A percentile compares a stretch with the other conserved stretches of the same genome.
These are phyloP conservation scores for Himantopus leucocephalus DNA, from an alignment of 2,113 vertebrate species.

Conservation along the genomic window DNA sequence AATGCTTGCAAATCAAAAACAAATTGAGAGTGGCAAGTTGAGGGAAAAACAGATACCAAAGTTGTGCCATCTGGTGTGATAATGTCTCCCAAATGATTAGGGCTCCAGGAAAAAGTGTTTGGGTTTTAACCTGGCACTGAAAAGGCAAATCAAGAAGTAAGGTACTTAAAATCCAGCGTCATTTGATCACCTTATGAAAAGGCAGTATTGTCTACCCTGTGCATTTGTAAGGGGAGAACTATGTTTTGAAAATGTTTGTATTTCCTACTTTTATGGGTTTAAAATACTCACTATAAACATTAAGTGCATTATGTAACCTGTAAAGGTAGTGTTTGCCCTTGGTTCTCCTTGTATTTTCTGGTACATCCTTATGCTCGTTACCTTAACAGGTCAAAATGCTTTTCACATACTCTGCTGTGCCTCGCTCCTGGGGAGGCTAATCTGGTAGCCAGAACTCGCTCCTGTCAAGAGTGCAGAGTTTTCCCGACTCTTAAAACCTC, in stretches of 20 bases:
- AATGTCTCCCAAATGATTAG: neutral
- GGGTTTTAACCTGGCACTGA: neutral
- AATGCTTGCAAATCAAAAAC: neutral
- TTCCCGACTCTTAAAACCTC: neutral
- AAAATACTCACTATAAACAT: neutral
- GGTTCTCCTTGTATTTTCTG: neutral
- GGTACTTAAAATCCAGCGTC: neutral
- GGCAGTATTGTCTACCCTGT: neutral
- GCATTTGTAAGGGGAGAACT: neutral
- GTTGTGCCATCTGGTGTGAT: neutral
- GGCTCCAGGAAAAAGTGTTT: neutral
- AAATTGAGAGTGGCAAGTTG: neutral
- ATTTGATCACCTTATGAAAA: neutral
- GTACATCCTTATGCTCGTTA: neutral
- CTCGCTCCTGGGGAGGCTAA: neutral
- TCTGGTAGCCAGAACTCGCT: neutral
- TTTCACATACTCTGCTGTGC: neutral
- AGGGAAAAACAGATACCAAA: neutral
- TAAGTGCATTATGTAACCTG: neutral
- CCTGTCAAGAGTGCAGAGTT: neutral
- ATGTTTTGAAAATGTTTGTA: neutral
- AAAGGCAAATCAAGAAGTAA: neutral
- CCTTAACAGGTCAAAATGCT: neutral
- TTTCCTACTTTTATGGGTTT: neutral
- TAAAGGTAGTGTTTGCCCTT: neutral